Base-by-base conservation (phyloP, 2,888 invertebrate species). In the Chaitophorus viminalis region DNA sequence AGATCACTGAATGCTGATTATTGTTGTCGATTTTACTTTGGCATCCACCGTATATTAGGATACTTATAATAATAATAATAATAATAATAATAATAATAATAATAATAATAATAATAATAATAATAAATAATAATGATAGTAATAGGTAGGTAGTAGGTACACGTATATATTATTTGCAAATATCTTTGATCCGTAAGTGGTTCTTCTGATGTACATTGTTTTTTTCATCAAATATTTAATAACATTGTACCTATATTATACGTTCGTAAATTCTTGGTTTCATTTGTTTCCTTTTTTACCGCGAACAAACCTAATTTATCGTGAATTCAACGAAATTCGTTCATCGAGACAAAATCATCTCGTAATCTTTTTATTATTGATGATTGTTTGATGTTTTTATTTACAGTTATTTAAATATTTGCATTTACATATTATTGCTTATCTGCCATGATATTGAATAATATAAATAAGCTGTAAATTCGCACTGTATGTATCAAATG, bases 11-110 rank as follows among this genome's bases (percentile, higher is more conserved):
- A 36, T 39, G n/a, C 39, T 29, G n/a, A 39, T 79, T 68, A 9
- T 65, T 39, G 79, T 79, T 79, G 60, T 65, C 39, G 79, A n/a
- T 78, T 60, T 78, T 78, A 33, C 14, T 36, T 60, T 29, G n/a
- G 46, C n/a, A 46, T 76, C 29, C 76, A 25, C 31, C 6, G 36
- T 46, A 25, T 52, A 52, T 14, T 52, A 52, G 9, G 52, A 52
- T 60, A 25, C 25, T 21, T 60, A 60, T 21, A 21, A 68, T 60
- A 36, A 33, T 31, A 72, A 33, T 39, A 25, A 78, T 78, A 60
- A 78, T 78, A 78, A 46, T 52, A 39, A 39, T 39, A 39, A 39
- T 39, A 39, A 39, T 39, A 39, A 39, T 39, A 6, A 39, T 39
- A 6, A 54, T 52, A 31, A n/a, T n/a, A 29, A 29, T 33, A 21